A percentile compares a stretch with the other conserved stretches of the same genome.
phyloP scores from a whole-genome alignment of 1,140 invertebrate species.

The Bombus picipes region DNA sequence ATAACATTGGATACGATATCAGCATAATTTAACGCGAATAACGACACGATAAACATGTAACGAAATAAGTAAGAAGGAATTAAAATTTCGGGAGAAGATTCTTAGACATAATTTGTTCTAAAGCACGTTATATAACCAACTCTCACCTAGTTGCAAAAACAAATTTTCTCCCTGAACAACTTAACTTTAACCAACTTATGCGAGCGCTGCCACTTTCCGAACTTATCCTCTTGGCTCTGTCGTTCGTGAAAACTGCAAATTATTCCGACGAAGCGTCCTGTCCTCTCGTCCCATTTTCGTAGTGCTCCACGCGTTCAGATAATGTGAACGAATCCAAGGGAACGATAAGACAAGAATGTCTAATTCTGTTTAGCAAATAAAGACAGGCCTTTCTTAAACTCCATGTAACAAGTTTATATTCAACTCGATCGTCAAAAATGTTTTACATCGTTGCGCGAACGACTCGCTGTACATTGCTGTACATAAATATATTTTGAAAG shows the following conservation, averaged over 20 bases:
- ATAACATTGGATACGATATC: too few species aligned
- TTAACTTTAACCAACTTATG: slow-evolving; percentile 67
- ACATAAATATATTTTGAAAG: too few species aligned
- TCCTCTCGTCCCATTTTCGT: slow-evolving; percentile 14
- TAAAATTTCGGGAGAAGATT: not conserved
- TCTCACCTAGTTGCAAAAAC: slow-evolving; percentile 37
- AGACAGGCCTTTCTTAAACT: not conserved
- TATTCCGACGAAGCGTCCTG: slow-evolving; percentile 28
- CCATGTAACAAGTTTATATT: not conserved
- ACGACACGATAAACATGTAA: not conserved
- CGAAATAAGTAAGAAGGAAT: not conserved
- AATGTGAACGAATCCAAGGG: slow-evolving; percentile 23
- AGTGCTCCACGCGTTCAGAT: slow-evolving; percentile 20
- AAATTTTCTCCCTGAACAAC: slow-evolving; percentile 47
- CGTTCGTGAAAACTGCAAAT: slow-evolving; percentile 53
- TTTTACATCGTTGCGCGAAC: too few species aligned
- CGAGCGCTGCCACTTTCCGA: slow-evolving; percentile 42
- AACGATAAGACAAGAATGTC: slow-evolving; percentile 34
- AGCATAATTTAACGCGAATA: not conserved
- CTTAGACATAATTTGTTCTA: not conserved
- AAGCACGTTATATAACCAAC: slow-evolving; percentile 19
- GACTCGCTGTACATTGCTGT: too few species aligned
- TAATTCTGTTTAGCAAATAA: slow-evolving; percentile 43
- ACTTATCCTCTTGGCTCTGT: slow-evolving; percentile 49
- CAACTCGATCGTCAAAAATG: not conserved